Conservation (phyloP, 2,888 invertebrate species). For the Watsonalla binaria region DNA sequence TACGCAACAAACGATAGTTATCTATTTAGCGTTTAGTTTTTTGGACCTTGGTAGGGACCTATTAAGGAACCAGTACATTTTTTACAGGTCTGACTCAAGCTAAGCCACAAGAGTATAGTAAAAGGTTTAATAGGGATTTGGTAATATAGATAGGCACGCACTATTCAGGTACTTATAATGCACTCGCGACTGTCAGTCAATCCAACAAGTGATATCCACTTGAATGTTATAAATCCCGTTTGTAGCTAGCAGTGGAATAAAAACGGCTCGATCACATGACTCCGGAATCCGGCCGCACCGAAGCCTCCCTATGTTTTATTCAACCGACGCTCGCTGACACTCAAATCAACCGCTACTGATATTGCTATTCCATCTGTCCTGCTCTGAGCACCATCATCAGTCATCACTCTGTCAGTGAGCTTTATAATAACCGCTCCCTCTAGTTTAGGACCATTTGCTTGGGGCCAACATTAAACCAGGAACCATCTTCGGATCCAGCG, state of each 20-base stretch:
- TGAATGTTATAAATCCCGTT: neutral
- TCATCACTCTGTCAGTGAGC: neutral
- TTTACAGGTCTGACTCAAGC: no score
- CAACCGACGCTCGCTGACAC: neutral
- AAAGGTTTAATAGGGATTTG: no score
- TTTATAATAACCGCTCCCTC: neutral
- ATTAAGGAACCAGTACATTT: no score
- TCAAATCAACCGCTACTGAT: neutral
- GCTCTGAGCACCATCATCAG: neutral
- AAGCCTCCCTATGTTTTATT: neutral
- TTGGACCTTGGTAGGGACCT: no score
- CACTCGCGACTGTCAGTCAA: neutral
- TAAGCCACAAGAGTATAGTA: no score
- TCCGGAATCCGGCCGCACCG: neutral
- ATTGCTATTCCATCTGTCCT: neutral
- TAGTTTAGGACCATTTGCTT: neutral
- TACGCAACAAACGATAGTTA: no score
- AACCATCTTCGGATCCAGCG: neutral
- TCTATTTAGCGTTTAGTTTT: no score
- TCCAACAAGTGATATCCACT: neutral
- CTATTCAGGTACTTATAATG: neutral
- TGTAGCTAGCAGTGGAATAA: neutral
- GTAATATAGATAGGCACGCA: no score
- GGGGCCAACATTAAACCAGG: neutral
- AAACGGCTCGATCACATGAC: neutral